These are phyloP conservation scores for Hydrolagus colliei DNA, from an alignment of 2,797 vertebrate species.

Conservation along the genomic window DNA sequence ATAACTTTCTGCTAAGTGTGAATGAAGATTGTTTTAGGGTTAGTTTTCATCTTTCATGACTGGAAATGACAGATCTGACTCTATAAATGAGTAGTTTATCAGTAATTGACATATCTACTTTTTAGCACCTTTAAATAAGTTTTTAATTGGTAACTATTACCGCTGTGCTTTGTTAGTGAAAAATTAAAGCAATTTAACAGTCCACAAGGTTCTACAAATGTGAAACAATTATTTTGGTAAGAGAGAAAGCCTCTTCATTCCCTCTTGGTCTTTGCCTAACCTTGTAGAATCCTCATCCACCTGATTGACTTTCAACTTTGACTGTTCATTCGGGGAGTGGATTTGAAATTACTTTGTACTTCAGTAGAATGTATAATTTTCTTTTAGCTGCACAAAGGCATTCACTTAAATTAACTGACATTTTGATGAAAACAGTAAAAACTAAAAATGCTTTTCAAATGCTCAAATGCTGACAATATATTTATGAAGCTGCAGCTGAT, in stretches of 20 bases:
- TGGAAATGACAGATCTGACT: no score
- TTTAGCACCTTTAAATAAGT: not conserved
- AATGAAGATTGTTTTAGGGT: not conserved
- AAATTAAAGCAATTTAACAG: not conserved
- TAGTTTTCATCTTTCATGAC: not conserved
- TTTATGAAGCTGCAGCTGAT: not conserved
- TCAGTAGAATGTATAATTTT: not conserved
- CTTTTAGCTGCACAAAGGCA: not conserved
- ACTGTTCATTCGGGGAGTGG: not conserved
- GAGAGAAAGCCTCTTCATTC: not conserved
- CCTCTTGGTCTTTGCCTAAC: not conserved
- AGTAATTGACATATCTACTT: not conserved
- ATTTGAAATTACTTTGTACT: not conserved
- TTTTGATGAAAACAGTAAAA: not conserved
- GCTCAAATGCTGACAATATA: not conserved
- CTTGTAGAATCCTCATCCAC: not conserved
- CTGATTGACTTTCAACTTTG: not conserved
- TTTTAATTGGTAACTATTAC: not conserved
- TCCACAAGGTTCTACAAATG: not conserved
- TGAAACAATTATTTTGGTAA: not conserved
- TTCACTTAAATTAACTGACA: no score
- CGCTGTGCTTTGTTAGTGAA: not conserved
- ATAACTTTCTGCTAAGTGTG: not conserved
- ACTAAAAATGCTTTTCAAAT: not conserved
- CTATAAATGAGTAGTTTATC: no score